Percentiles rank a stretch among this genome's conserved stretches.
phyloP scores from a whole-genome alignment of 2,113 vertebrate species.

The Triplophysa siluroides region DNA sequence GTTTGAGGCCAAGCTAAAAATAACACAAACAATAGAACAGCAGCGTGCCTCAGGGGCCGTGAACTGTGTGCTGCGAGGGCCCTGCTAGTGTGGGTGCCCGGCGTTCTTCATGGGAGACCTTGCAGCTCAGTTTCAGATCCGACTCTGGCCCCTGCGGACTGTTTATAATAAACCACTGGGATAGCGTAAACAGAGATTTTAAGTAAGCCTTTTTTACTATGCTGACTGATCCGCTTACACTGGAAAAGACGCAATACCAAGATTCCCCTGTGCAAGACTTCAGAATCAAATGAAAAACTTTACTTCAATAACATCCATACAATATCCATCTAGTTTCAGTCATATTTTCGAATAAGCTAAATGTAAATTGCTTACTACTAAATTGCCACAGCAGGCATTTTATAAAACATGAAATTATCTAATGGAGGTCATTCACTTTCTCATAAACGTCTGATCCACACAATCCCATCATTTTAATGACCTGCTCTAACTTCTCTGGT shows the following conservation, averaged over 20 bases:
- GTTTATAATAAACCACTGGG: conserved; percentile 57
- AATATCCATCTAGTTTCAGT: conserved; percentile 28
- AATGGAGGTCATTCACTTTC: conserved; percentile 36
- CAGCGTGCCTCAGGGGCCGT: conserved; percentile 34
- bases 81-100: conserved; percentile 54
- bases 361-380: conserved; percentile 47
- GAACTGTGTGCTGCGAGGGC: conserved; percentile 38
- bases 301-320: background rate
- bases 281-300: background rate
- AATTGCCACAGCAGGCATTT: conserved; percentile 55
- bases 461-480: background rate
- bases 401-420: conserved; percentile 64
- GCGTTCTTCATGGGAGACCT: conserved; percentile 57
- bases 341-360: conserved; percentile 37
- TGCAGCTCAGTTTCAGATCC: conserved; percentile 50
- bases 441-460: conserved; percentile 4
- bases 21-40: conserved; percentile 53
- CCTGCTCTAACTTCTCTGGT: background rate
- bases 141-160: conserved; percentile 20
- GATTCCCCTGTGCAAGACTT: background rate
- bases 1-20: conserved; percentile 34
- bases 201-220: conserved; percentile 51
- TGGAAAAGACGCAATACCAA: conserved; percentile 20
- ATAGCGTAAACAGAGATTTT: conserved; percentile 52
- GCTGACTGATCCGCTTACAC: conserved; percentile 59